Base-by-base conservation (phyloP, 2,888 invertebrate genomes). In the Drosophila acutilabella region DNA sequence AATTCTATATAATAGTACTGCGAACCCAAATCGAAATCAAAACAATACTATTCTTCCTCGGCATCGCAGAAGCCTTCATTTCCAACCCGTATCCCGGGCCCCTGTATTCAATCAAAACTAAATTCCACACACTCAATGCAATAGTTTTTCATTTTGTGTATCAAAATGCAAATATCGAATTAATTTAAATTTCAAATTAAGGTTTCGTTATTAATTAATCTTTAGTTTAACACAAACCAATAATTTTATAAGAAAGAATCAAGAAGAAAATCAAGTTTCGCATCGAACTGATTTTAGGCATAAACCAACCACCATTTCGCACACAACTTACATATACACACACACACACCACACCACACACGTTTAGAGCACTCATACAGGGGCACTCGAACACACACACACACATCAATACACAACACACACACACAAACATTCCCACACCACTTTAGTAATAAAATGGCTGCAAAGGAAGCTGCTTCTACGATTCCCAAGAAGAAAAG, bases 401-500 rank as follows among this genome's bases (percentile, higher is more conserved):
- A 64, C 54, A 40, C 47, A 64, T 30, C 44, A 26, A 51, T 16
- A 57, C 42, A 50, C 53, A 53, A 64, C 30, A 42, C 33, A 57
- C 23, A 58, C 48, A 51, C 54, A 52, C 64, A 57, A 59, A 68
- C 56, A 72, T 48, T 71, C 83, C 62, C 87, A 74, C 78, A 78
- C 84, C 69, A 75, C 61, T 86, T 86, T 86, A 71, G 71, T 75
- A 69, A 88, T 80, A 86, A 86, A 86, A 86, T 88, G 88, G 88
- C 88, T 86, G 88, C 84, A 81, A 86, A 88, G 78, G 81, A 83
- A 86, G 87, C 81, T 79, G 84, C 88, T 90, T 90, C 85, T 90
- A 89, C 81, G 89, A 90, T 90, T 77, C 81, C 89, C 88, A 83
- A 83, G 89, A 90, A 90, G 89, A 90, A 90, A 87, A 82, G 88